These are phyloP conservation scores for Sapayoa aenigma DNA, from an alignment of 2,113 vertebrate genomes.

Conservation along the genomic window DNA sequence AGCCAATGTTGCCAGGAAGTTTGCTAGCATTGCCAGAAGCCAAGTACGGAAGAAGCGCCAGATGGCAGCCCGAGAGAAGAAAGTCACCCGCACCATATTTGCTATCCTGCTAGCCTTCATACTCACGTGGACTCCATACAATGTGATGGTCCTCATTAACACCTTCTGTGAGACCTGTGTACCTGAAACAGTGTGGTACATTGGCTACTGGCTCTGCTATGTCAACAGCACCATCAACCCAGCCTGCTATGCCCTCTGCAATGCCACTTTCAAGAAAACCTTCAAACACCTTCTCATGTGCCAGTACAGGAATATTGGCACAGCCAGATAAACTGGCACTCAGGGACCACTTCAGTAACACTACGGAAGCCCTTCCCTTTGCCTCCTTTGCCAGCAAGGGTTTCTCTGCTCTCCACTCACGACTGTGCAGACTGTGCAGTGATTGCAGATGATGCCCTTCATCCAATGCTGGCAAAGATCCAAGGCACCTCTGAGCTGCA, in stretches of 20 bases:
- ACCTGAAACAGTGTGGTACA: slow-evolving; percentile 93
- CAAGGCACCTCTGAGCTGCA: not conserved
- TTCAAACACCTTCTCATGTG: slow-evolving; percentile 97
- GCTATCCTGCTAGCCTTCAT: slow-evolving; percentile 98
- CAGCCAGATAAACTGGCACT: slow-evolving; percentile 83
- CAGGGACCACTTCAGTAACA: slow-evolving; percentile 11
- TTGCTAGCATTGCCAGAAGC: slow-evolving; percentile 95
- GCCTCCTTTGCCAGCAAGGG: not conserved
- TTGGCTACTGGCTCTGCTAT: slow-evolving; percentile 98
- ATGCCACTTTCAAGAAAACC: slow-evolving; percentile 98
- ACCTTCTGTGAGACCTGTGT: slow-evolving; percentile 95
- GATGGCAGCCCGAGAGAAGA: slow-evolving; percentile 97
- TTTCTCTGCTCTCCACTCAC: not conserved
- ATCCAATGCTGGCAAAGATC: not conserved
- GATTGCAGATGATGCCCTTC: slow-evolving; percentile 22
- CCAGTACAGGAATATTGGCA: slow-evolving; percentile 95
- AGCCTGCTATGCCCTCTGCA: slow-evolving; percentile 97
- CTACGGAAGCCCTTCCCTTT: not conserved
- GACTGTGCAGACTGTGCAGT: not conserved
- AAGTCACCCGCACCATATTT: slow-evolving; percentile 97
- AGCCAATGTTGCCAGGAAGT: slow-evolving; percentile 89
- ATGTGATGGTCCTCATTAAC: slow-evolving; percentile 97
- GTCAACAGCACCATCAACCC: slow-evolving; percentile 99
- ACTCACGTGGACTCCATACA: slow-evolving; percentile 97
- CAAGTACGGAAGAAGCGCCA: slow-evolving; percentile 96